Conservation (phyloP, 1,140 invertebrate species). For the Phymastichus coffea region DNA sequence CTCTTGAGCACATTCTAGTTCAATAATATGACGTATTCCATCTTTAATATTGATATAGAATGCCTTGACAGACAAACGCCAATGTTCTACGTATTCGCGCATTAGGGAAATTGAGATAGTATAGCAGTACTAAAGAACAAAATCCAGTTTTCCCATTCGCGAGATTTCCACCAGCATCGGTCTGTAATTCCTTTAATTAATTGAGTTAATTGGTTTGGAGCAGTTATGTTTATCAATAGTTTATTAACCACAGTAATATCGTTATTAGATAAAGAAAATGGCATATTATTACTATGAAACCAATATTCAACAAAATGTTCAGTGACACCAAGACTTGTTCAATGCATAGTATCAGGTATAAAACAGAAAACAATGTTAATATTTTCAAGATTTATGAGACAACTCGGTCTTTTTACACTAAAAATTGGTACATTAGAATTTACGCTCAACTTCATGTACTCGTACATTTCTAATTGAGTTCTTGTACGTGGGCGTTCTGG, state of each 20-base stretch:
- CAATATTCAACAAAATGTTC: not conserved
- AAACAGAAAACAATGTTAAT: constrained; percentile 2
- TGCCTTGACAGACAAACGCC: not conserved
- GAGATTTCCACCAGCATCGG: not conserved
- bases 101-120: not conserved
- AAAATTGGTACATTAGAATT: not conserved
- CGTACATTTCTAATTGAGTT: not conserved
- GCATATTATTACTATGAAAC: not conserved
- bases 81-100: not conserved
- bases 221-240: not conserved
- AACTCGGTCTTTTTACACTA: not conserved
- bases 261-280: not conserved
- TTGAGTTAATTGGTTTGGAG: not conserved
- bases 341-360: constrained; percentile 4
- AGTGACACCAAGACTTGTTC: not conserved
- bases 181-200: not conserved
- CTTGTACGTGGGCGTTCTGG: not conserved
- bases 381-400: not conserved
- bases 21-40: no score
- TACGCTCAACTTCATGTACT: not conserved
- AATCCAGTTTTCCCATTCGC: constrained; percentile 3
- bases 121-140: constrained; percentile 3
- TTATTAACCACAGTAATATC: not conserved
- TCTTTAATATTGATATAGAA: constrained; percentile 1
- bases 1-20: no score